Conservation (phyloP, 2,113 vertebrate species). For the Indri indri region DNA sequence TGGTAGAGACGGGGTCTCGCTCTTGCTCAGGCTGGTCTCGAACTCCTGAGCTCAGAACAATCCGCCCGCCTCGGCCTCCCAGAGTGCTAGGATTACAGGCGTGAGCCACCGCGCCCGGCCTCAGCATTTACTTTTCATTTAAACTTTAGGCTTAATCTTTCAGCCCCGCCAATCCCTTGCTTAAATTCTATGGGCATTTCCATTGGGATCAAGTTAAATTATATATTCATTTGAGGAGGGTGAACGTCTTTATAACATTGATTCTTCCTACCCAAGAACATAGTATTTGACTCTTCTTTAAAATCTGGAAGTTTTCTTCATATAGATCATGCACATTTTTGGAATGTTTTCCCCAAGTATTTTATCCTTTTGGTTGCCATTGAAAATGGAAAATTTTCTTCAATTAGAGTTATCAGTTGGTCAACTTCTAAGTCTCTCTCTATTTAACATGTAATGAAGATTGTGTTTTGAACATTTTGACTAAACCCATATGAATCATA, state of each 20-base stretch:
- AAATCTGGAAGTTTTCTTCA: neutral
- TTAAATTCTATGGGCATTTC: neutral
- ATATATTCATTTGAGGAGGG: neutral
- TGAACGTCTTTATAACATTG: neutral
- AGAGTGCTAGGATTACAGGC: no score
- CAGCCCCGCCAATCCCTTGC: neutral
- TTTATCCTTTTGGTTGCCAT: neutral
- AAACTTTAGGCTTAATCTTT: neutral
- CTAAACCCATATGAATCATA: constrained; percentile 52
- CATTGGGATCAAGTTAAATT: neutral
- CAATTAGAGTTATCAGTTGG: no score
- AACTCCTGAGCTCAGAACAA: no score
- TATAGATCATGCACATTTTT: neutral
- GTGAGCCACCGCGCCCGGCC: no score
- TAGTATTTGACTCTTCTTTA: neutral
- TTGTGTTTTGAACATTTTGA: constrained; percentile 23
- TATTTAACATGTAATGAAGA: neutral
- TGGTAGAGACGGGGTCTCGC: no score
- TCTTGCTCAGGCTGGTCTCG: no score
- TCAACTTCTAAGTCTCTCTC: neutral
- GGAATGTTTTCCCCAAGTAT: neutral
- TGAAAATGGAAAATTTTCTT: neutral
- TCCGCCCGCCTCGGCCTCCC: no score
- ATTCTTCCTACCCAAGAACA: neutral
- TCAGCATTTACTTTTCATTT: no score